Conservation (phyloP, 2,113 vertebrate genomes). For the Apodemus speciosus region DNA sequence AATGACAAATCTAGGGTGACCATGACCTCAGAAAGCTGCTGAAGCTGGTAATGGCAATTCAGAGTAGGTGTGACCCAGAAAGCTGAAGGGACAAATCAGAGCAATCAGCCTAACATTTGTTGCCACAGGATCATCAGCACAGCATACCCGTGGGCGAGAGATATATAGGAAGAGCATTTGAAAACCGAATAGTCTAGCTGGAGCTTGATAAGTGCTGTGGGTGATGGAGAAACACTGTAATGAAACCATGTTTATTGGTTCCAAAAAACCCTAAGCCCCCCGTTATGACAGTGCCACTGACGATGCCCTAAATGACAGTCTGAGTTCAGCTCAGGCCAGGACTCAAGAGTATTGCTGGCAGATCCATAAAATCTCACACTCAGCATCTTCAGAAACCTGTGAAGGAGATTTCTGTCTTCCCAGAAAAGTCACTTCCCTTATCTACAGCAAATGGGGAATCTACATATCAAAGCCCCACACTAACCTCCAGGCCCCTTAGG, state of each 20-base stretch:
- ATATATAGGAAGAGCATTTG: not conserved
- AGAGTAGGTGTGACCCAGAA: not conserved
- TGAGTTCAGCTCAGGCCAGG: not conserved
- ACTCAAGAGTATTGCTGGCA: not conserved
- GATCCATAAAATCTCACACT: not conserved
- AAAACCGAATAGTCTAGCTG: not conserved
- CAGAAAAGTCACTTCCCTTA: not conserved
- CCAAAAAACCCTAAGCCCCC: not conserved
- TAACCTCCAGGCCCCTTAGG: not conserved
- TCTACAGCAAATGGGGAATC: not conserved
- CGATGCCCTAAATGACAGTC: not conserved
- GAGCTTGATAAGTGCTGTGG: not conserved
- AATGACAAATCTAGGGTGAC: not conserved
- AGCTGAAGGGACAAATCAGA: not conserved
- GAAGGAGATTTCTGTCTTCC: not conserved
- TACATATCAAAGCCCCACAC: not conserved
- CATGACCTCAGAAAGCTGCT: not conserved
- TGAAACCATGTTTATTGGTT: fast-evolving
- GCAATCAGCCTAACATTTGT: not conserved
- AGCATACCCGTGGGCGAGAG: fast-evolving
- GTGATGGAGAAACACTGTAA: not conserved
- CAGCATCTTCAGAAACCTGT: not conserved
- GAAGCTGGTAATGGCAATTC: not conserved
- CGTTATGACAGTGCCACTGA: not conserved
- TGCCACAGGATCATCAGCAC: not conserved